A percentile compares a stretch with the other conserved stretches of the same genome.
phyloP scores from a whole-genome alignment of 2,797 vertebrate species.

The Sebastolobus altivelis region DNA sequence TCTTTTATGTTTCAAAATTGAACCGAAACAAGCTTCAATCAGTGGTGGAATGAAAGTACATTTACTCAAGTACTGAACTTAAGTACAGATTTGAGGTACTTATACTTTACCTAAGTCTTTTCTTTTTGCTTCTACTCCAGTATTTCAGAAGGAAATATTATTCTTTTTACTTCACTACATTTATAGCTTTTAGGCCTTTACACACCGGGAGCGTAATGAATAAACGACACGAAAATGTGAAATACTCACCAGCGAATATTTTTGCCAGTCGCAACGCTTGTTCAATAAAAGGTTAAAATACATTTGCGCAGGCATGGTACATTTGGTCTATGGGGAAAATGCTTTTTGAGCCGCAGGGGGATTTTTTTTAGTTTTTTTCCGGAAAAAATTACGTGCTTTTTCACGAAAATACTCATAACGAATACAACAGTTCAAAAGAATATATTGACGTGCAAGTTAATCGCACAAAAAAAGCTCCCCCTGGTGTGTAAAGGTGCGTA shows the following conservation, averaged over 20 bases:
- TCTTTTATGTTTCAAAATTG: conserved; percentile 23
- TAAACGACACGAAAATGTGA: neutral
- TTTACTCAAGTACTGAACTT: neutral
- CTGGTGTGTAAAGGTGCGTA: neutral
- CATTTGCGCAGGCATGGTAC: too few relatives aligned
- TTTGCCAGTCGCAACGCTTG: too few relatives aligned
- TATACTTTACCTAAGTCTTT: neutral
- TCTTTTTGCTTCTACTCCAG: neutral
- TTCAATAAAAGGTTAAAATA: too few relatives aligned
- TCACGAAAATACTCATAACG: neutral
- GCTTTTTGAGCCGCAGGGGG: too few relatives aligned
- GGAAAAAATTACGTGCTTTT: neutral
- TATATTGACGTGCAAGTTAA: neutral
- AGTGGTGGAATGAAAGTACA: neutral
- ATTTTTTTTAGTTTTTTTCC: too few relatives aligned
- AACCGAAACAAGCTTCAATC: neutral
- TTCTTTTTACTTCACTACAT: neutral
- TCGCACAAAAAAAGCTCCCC: neutral
- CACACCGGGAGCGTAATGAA: neutral
- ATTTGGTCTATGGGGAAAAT: too few relatives aligned
- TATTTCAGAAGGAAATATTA: neutral
- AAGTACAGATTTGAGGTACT: neutral
- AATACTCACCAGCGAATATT: neutral
- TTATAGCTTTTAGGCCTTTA: neutral
- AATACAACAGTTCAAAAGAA: neutral